Base-by-base conservation (phyloP, 2,888 invertebrate genomes). In the Apotomis betuletana region DNA sequence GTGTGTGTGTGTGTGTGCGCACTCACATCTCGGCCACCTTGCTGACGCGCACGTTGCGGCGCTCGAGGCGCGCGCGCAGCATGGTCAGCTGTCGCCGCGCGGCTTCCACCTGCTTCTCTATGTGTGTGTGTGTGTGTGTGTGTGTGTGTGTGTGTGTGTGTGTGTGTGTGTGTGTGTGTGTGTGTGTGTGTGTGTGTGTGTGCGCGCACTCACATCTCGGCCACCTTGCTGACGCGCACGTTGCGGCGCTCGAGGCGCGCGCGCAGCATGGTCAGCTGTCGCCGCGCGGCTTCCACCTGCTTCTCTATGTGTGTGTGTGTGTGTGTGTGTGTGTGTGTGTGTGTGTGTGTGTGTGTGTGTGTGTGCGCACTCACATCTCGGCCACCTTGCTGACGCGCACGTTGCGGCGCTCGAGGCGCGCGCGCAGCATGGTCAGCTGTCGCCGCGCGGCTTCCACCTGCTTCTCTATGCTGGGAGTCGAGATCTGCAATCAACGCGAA, bases 1-100 rank as follows among this genome's bases (percentile, higher is more conserved):
- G 9, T 38, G 6, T 38, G 3, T 63, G 44, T 51, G 8, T 38
- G 12, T 54, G 3, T 8, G 12, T 44, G 4, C 5, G 5, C 44
- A 95, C 97, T 96, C 87, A 98, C 97, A 98, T 96, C 87, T 99
- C 98, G 3, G 98, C 97, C 12, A 98, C 98, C 94, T 98, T 98
- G 77, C 98, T 98, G 79, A 98, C 96, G 88, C 98, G 96, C 75
- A 98, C 96, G 86, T 97, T 98, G 78, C 98, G 94, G 75, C 98
- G 94, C 85, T 98, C 98, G 75, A 99, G 92, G 79, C 97, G 94
- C 80, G 96, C 95, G 76, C 96, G 95, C 75, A 98, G 92, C 84
- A 96, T 90, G 67, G 95, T 94, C 75, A 98, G 96, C 88, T 98
- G 97, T 76, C 96, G 94, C 73, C 92, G 90, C 44, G 96, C 93